Percentiles rank a stretch among this genome's conserved stretches.
Conservation (phyloP, 2,113 vertebrate species). For the Polypterus bichir region DNA sequence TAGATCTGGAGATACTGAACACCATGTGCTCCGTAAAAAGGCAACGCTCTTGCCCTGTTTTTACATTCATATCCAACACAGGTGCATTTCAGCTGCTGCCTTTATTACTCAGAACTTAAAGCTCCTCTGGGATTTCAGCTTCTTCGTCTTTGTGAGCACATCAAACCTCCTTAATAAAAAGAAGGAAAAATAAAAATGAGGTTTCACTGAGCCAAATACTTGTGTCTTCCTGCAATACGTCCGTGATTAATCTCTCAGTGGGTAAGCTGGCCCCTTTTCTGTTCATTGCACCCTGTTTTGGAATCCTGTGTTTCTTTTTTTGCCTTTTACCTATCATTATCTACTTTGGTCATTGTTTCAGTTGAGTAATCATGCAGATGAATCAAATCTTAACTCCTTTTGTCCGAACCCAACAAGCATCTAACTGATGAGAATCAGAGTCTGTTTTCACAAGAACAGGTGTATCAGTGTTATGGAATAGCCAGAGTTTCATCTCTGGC, state of each 20-base stretch:
- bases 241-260: neutral
- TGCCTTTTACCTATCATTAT: too few relatives aligned
- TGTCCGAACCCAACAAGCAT: too few relatives aligned
- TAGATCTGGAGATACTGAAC: neutral
- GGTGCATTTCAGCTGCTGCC: conserved; percentile 1
- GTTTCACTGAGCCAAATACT: neutral
- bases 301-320: too few relatives aligned
- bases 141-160: neutral
- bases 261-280: neutral
- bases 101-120: conserved; percentile 2
- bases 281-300: too few relatives aligned
- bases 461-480: too few relatives aligned
- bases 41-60: neutral
- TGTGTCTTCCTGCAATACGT: neutral
- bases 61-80: neutral
- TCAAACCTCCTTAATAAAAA: conserved; percentile 2
- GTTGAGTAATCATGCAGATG: too few relatives aligned
- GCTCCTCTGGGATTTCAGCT: neutral
- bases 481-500: too few relatives aligned
- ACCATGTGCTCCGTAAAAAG: neutral
- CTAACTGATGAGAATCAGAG: too few relatives aligned
- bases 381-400: too few relatives aligned
- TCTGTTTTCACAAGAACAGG: too few relatives aligned
- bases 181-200: neutral
- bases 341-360: too few relatives aligned